Percentiles rank a stretch among this genome's conserved stretches.
Evolutionary conservation across 2,797 vertebrate species (phyloP).

Genomic region (Antennarius maculatus): DNA sequence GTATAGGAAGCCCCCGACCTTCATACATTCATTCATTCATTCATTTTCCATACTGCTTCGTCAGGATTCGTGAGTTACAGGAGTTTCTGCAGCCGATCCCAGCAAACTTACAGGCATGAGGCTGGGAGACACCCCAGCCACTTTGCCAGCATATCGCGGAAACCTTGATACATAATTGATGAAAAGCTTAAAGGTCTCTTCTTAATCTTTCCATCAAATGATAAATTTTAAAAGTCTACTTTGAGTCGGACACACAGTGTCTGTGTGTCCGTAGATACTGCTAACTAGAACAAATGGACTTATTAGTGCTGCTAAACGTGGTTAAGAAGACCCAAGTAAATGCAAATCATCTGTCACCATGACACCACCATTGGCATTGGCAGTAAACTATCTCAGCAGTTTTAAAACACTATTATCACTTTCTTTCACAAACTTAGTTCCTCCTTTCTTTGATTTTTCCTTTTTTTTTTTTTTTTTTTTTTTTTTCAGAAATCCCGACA

Average conservation of each 20-base stretch:
- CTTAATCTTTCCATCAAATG: too few species aligned
- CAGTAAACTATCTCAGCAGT: neutral
- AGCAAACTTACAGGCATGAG: too few species aligned
- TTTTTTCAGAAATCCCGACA: constrained; percentile 91
- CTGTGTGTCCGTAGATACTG: neutral
- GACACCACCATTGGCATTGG: neutral
- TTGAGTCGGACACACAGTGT: too few species aligned
- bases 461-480: neutral
- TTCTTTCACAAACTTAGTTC: neutral
- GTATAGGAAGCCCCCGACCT: neutral
- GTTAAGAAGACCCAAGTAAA: constrained; percentile 10
- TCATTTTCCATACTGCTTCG: too few species aligned
- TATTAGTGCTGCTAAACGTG: constrained; percentile 11
- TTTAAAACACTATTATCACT: neutral
- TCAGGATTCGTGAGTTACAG: too few species aligned
- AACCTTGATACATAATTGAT: too few species aligned
- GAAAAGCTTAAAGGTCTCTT: too few species aligned
- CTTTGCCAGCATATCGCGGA: too few species aligned
- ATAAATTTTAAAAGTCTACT: too few species aligned
- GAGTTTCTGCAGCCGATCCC: too few species aligned
- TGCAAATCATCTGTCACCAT: constrained; percentile 18
- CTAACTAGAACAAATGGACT: constrained; percentile 9
- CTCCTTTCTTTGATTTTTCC: neutral
- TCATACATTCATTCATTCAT: too few species aligned
- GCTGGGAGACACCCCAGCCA: too few species aligned